Evolutionary conservation across 2,888 invertebrate genomes (phyloP).

Genomic region (Quadriops clusia): DNA sequence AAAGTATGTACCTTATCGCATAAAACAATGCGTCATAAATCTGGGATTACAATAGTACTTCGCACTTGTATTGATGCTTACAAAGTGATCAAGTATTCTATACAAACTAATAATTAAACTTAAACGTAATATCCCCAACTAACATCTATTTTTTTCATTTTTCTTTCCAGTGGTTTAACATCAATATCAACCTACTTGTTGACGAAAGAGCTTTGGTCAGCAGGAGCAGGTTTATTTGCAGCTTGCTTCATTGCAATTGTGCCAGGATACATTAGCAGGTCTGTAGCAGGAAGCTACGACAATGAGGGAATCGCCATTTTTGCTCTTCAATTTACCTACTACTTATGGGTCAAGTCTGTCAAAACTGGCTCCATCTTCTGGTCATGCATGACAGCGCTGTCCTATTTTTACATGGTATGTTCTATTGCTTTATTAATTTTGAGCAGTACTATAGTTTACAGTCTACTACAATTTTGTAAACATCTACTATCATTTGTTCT

Average conservation of each 20-base stretch:
- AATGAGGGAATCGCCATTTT: conserved; percentile 99
- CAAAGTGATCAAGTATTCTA: too few relatives aligned
- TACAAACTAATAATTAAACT: too few relatives aligned
- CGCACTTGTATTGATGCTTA: too few relatives aligned
- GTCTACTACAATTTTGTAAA: too few relatives aligned
- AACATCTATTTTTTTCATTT: conserved; percentile 4
- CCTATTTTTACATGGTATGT: conserved; percentile 98
- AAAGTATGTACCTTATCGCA: too few relatives aligned
- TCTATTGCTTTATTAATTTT: too few relatives aligned
- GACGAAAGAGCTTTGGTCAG: conserved; percentile 95
- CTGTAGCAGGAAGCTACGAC: conserved; percentile 98
- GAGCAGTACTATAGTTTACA: too few relatives aligned
- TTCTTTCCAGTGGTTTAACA: conserved; percentile 76
- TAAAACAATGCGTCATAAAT: too few relatives aligned
- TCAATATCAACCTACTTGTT: conserved; percentile 94
- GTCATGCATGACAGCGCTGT: conserved; percentile 86
- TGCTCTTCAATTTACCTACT: conserved; percentile 96
- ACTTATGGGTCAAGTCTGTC: conserved; percentile 93
- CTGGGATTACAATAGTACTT: too few relatives aligned
- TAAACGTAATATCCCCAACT: conserved; percentile 1
- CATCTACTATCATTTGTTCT: conserved; percentile 2
- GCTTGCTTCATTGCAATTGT: conserved; percentile 98
- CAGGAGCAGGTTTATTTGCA: conserved; percentile 93
- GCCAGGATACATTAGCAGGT: conserved; percentile 97
- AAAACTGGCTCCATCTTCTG: conserved; percentile 97